These are phyloP conservation scores for Sus cebifrons DNA, from an alignment of 2,797 vertebrate species.

Conservation along the genomic window DNA sequence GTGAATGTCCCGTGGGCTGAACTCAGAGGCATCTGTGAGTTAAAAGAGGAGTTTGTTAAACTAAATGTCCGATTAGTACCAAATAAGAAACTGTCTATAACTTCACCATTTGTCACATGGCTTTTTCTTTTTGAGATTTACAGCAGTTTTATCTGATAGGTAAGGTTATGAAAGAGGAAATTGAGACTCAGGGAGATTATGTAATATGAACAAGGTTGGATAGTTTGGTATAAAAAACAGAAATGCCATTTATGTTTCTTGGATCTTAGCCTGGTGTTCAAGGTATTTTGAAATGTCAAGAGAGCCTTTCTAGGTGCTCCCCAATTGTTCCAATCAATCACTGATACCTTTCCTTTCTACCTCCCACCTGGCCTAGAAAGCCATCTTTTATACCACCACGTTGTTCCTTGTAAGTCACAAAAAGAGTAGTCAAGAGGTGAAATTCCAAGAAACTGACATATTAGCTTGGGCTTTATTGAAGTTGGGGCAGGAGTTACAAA, in stretches of 20 bases:
- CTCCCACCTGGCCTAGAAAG: neutral
- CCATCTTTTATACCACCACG: neutral
- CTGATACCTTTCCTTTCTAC: neutral
- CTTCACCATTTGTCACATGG: neutral
- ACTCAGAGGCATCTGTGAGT: neutral
- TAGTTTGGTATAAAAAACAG: neutral
- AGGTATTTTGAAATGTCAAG: constrained; percentile 32
- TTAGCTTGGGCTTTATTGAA: neutral
- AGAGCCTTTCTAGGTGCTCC: neutral
- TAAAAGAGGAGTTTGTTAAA: constrained; percentile 32
- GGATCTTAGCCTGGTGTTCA: neutral
- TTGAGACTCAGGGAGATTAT: neutral
- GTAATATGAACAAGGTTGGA: neutral
- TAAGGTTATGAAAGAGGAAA: neutral
- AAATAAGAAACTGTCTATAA: neutral
- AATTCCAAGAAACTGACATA: neutral
- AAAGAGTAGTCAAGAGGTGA: constrained; percentile 24
- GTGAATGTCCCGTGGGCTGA: neutral
- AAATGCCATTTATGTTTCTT: neutral
- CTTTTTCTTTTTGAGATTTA: neutral
- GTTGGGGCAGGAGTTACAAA: neutral
- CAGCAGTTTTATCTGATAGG: neutral
- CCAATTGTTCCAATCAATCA: neutral
- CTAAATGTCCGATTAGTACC: neutral
- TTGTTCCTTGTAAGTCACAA: constrained; percentile 1